phyloP scores from a whole-genome alignment of 92 coral and sea anemone genomes.

The Chrysogorgia sp. region DNA sequence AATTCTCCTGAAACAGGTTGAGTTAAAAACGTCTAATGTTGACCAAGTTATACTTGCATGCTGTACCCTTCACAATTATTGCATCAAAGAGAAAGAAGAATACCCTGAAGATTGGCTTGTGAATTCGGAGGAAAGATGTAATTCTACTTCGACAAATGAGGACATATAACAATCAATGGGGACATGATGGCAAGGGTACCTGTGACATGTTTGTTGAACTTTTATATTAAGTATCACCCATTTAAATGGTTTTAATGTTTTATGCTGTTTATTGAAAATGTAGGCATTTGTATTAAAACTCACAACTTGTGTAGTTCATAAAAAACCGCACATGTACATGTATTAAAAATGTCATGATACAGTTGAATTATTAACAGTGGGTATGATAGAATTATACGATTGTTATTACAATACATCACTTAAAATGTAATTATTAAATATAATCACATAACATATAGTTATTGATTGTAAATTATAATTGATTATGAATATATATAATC shows the following conservation, averaged over 20 bases:
- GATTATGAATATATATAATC: too few species aligned
- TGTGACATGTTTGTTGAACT: slow-evolving; percentile 13
- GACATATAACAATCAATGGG: background rate
- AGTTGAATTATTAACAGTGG: too few species aligned
- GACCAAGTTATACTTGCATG: slow-evolving; percentile 10
- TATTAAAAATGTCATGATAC: too few species aligned
- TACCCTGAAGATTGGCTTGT: slow-evolving; percentile 11
- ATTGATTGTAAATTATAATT: too few species aligned
- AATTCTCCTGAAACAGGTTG: slow-evolving; percentile 3
- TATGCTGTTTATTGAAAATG: background rate
- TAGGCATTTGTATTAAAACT: background rate
- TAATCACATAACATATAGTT: too few species aligned
- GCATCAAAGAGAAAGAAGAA: slow-evolving; percentile 13
- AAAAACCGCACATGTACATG: too few species aligned
- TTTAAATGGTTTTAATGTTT: background rate
- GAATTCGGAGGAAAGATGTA: background rate
- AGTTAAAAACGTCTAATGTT: slow-evolving; percentile 14
- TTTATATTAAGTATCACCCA: background rate
- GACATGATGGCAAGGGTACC: slow-evolving; percentile 12
- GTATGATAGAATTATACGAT: too few species aligned
- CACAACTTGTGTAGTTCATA: too few species aligned
- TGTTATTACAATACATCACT: too few species aligned
- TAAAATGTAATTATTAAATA: too few species aligned
- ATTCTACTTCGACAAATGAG: background rate
- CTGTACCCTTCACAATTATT: slow-evolving; percentile 19